phyloP scores from a whole-genome alignment of 1,140 invertebrate genomes.

The Elymnias hypermnestra region DNA sequence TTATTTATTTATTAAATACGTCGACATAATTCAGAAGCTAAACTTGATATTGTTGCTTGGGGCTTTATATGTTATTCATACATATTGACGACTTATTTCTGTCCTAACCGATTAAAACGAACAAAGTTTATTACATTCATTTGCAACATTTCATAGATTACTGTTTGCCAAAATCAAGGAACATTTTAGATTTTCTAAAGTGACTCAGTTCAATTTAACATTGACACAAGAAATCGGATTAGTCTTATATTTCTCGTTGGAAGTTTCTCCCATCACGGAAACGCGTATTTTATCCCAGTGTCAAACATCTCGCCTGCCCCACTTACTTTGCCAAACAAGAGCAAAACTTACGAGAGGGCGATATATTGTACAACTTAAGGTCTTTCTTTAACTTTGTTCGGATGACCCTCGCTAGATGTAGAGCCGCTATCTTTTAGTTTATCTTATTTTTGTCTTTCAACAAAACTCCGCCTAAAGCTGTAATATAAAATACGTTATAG shows the following conservation, averaged over 20 bases:
- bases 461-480: not conserved
- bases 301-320: conserved; percentile 26
- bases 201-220: too few relatives aligned
- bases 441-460: not conserved
- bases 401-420: conserved; percentile 18
- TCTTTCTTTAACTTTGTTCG: conserved; percentile 25
- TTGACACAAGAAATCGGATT: not conserved
- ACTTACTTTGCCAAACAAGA: conserved; percentile 28
- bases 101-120: too few relatives aligned
- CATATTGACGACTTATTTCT: too few relatives aligned
- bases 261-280: conserved; percentile 7
- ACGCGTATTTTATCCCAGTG: conserved; percentile 31
- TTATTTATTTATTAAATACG: too few relatives aligned
- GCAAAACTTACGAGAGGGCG: conserved; percentile 24
- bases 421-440: not conserved
- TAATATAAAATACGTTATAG: too few relatives aligned
- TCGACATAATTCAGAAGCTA: too few relatives aligned
- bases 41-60: too few relatives aligned
- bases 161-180: too few relatives aligned
- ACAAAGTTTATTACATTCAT: too few relatives aligned
- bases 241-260: not conserved
- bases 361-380: conserved; percentile 28
- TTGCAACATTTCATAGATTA: too few relatives aligned
- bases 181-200: too few relatives aligned
- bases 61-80: too few relatives aligned